Conservation (phyloP, 2,888 invertebrate species). For the Drosophila heteroneura region DNA sequence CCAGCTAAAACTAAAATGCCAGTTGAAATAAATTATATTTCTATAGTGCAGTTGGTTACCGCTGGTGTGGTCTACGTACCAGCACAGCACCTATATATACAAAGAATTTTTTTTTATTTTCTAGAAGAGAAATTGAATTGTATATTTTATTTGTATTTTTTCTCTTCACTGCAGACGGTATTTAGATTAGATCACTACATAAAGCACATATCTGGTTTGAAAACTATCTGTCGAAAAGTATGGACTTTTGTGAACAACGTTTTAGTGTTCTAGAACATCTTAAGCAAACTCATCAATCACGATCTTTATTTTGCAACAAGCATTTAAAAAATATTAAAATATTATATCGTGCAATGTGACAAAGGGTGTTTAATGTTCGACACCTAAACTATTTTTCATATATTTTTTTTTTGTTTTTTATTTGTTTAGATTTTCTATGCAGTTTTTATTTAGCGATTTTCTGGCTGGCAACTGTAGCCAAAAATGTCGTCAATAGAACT, state of each 20-base stretch:
- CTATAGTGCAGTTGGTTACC: conserved; percentile 58
- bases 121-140: not conserved
- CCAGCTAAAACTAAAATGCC: conserved; percentile 60
- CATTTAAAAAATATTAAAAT: not conserved
- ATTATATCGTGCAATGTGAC: not conserved
- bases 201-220: not conserved
- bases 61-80: conserved; percentile 11
- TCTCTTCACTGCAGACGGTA: too few relatives aligned
- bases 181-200: not conserved
- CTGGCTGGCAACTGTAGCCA: conserved; percentile 65
- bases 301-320: not conserved
- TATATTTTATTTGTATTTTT: not conserved
- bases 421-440: conserved; percentile 68
- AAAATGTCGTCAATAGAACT: conserved; percentile 42
- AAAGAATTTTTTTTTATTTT: conserved; percentile 21
- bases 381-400: not conserved
- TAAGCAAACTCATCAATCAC: not conserved
- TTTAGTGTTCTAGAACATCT: not conserved
- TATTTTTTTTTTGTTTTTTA: conserved; percentile 21
- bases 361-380: not conserved
- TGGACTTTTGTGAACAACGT: not conserved
- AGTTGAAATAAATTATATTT: conserved; percentile 74
- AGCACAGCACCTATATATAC: conserved; percentile 1
- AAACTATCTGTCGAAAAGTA: not conserved
- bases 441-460: conserved; percentile 68